These are phyloP conservation scores for Nannospalax galili DNA, from an alignment of 2,113 vertebrate species.

Conservation along the genomic window DNA sequence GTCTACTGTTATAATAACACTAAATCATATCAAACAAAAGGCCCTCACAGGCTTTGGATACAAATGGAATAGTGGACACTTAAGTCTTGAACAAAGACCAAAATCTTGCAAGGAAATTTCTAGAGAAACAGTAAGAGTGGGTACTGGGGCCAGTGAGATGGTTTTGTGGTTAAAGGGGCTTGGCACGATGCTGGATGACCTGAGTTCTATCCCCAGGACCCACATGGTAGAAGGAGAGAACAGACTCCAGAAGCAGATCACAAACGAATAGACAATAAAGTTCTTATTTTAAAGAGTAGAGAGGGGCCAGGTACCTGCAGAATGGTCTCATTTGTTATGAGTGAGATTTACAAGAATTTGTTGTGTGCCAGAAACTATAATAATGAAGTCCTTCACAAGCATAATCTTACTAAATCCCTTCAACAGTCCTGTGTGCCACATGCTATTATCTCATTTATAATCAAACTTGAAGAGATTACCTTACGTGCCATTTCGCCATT, in stretches of 20 bases:
- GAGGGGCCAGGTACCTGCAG: neutral
- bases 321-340: neutral
- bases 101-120: neutral
- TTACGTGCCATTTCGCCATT: neutral
- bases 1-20: neutral
- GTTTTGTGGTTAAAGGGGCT: neutral
- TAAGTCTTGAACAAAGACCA: neutral
- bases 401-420: neutral
- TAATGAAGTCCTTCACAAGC: conserved; percentile 32
- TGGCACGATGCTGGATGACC: too few relatives aligned
- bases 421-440: neutral
- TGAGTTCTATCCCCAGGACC: neutral
- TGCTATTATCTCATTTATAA: conserved; percentile 12
- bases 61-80: neutral
- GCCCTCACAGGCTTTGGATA: neutral
- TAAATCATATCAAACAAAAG: neutral
- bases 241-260: too few relatives aligned
- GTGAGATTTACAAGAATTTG: neutral
- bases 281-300: too few relatives aligned
- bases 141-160: neutral
- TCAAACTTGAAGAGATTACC: neutral
- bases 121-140: neutral
- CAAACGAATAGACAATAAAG: too few relatives aligned
- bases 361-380: neutral
- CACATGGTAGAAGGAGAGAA: neutral